These are phyloP conservation scores for Tanypteryx hageni DNA, from an alignment of 2,888 invertebrate species.

Conservation along the genomic window DNA sequence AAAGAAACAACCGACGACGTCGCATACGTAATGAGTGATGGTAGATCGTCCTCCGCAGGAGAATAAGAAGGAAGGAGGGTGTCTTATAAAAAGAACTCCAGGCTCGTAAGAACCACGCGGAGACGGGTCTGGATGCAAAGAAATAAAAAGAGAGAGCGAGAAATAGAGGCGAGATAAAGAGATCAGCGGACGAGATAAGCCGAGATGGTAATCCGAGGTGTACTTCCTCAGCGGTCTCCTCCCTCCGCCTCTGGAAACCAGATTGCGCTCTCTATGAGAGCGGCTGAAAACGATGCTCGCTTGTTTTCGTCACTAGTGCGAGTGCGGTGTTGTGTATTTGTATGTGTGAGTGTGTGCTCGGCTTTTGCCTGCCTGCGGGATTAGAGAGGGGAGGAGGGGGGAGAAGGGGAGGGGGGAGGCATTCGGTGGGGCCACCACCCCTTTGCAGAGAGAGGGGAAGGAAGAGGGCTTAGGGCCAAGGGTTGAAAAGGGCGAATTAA, in stretches of 20 bases:
- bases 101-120: neutral
- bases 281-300: neutral
- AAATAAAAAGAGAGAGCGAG: neutral
- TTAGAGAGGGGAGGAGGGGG: neutral
- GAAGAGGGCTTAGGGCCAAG: neutral
- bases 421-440: neutral
- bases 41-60: neutral
- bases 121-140: neutral
- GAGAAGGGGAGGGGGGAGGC: neutral
- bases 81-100: neutral
- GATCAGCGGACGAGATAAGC: constrained; percentile 32
- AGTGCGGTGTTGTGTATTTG: neutral
- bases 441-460: neutral
- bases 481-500: neutral
- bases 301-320: constrained; percentile 41
- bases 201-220: constrained; percentile 42
- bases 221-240: neutral
- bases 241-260: neutral
- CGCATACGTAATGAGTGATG: constrained; percentile 31
- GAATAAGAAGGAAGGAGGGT: neutral
- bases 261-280: constrained; percentile 21
- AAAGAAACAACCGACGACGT: neutral
- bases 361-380: neutral
- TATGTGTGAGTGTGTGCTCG: neutral
- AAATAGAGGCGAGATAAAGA: constrained; percentile 29